Percentiles rank a stretch among this genome's conserved stretches.
Evolutionary conservation across 2,113 vertebrate species (phyloP).

Genomic region (Oreotragus oreotragus): DNA sequence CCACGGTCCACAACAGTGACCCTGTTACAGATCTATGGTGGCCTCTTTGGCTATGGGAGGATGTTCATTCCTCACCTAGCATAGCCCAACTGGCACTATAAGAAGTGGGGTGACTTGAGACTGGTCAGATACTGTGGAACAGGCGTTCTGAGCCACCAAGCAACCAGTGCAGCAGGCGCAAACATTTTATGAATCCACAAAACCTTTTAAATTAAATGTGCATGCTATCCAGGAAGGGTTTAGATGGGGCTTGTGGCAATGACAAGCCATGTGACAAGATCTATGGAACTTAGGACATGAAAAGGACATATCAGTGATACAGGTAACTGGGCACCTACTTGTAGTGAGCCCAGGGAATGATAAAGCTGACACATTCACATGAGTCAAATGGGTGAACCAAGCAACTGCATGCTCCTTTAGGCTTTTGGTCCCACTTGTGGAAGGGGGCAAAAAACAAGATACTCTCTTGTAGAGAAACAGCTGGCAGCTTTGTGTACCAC

Average conservation of each 20-base stretch:
- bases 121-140: not conserved
- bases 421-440: not conserved
- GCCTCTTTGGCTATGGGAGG: not conserved
- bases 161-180: not conserved
- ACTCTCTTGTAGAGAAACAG: not conserved
- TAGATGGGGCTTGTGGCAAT: not conserved
- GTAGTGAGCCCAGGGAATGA: not conserved
- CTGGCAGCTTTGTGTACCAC: not conserved
- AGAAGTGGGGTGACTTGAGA: not conserved
- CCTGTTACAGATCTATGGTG: not conserved
- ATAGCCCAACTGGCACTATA: not conserved
- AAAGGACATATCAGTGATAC: not conserved
- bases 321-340: not conserved
- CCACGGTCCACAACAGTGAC: not conserved
- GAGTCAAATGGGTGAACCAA: not conserved
- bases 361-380: not conserved
- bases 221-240: not conserved
- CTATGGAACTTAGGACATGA: not conserved
- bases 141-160: not conserved
- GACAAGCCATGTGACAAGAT: not conserved
- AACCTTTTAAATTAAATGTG: not conserved
- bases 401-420: not conserved
- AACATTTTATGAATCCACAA: not conserved
- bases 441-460: not conserved
- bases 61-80: not conserved